Evolutionary conservation across 2,797 vertebrate species (phyloP), one percentile per base, ranked within the genome.

Genomic region (Morus bassanus): DNA sequence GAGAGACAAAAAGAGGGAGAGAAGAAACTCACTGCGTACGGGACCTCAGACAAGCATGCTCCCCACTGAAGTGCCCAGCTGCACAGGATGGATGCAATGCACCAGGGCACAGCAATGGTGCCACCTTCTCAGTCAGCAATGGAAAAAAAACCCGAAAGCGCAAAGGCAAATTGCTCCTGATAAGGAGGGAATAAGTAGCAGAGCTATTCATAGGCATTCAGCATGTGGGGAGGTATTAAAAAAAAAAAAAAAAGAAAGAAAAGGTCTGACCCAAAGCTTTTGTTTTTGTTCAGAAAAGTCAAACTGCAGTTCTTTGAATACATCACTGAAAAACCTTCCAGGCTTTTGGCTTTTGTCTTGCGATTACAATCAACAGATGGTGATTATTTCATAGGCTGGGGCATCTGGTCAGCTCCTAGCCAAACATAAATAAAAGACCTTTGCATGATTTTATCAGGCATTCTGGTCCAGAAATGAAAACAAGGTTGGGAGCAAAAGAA

Each of bases 301-400:
- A 96, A 85, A 91, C 85, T 63, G 54, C 45, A 95, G 87, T 94
- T 97, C 96, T 97, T 94, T 97, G 95, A 97, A 76, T 90, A 92
- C 94, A 95, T 94, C 95, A 95, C 76, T 82, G 69, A 86, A 96
- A 96, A 94, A 89, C 92, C 96, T 97, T 95, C 89, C 91, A 96
- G 96, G 94, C 95, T 96, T 97, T 96, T 96, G 96, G 96, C 93
- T 96, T 97, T 97, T 86, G 95, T 87, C 76, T 93, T 86, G 73
- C 22, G 21, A 97, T 96, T 97, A 92, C 94, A 77, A 96, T 97
- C 96, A 97, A 97, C 96, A 97, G 94, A 97, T 96, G 96, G 96
- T 93, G 94, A 96, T 97, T 97, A 96, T 95, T 97, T 93, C 91
- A 93, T 76, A 94, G 93, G 93, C 96, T 81, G n/a, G 92, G 94